Evolutionary conservation across 2,113 vertebrate genomes (phyloP), one percentile per base, ranked within the genome.

Genomic region (Plectropomus leopardus): DNA sequence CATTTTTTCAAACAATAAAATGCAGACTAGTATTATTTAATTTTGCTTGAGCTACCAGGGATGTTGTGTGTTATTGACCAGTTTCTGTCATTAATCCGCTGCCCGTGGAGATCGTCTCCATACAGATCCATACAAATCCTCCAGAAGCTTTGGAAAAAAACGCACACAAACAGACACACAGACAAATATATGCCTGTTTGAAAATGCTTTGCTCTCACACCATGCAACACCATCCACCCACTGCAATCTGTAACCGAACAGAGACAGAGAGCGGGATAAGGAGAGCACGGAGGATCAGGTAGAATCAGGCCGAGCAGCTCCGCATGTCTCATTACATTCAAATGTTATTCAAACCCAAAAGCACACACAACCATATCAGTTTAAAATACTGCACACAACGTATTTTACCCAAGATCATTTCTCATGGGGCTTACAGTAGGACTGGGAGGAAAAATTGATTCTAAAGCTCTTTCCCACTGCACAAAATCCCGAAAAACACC

Each of bases 161-260:
- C 17, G 73, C 45, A 51, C 51, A 80, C 15, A 50, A 50, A 82
- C 55, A 64, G n/a, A 68, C 19, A 50, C 32, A 76, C 15, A 70
- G 2, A 61, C 36, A 66, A 73, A 80, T 64, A 60, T 30, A 68
- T 54, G 80, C 69, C 75, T 87, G 77, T 85, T 78, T 82, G 82
- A 70, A 73, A 58, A 82, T 78, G 85, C 71, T 78, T 76, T 77
- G 44, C 84, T 85, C 58, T 86, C 69, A 55, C 76, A 72, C 75
- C 69, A 73, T 83, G 66, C 78, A 53, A 83, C 84, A 88, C 87
- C 80, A 83, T 87, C 90, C 87, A 81, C 88, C 90, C 87, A 90
- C 89, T 71, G 63, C 88, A 89, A 92, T 90, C 90, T 90, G 91
- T 7, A 76, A 44, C 30, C 51, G 69, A 77, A 78, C 36, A 36